Conservation (phyloP, 92 coral and sea anemone genomes). For the Bergia puertoricense region DNA sequence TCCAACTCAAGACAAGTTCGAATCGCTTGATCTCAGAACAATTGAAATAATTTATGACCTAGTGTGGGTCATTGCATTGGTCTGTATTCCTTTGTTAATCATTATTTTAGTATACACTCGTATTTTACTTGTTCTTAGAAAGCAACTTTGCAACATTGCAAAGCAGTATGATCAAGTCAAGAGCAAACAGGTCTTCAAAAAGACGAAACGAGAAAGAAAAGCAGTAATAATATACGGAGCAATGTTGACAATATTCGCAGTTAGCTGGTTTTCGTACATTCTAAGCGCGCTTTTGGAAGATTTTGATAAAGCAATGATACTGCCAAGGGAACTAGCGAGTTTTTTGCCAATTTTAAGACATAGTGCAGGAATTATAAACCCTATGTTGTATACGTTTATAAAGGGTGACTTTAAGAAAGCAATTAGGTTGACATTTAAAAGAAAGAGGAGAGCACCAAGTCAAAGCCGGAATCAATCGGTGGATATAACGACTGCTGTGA, state of each 20-base stretch:
- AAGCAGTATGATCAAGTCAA: conserved; percentile 1
- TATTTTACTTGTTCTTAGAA: conserved; percentile 12
- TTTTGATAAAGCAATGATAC: neutral
- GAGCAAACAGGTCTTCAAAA: neutral
- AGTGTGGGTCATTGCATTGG: conserved; percentile 20
- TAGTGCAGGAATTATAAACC: conserved; percentile 5
- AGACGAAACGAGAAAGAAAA: conserved; percentile 27
- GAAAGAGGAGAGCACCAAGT: neutral
- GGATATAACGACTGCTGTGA: neutral
- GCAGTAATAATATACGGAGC: conserved; percentile 24
- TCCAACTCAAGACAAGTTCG: neutral
- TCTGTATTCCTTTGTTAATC: neutral
- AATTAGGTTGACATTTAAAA: neutral
- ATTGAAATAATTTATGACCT: conserved; percentile 36
- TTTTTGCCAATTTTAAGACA: conserved; percentile 30
- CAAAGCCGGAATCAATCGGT: neutral
- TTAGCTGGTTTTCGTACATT: conserved; percentile 38
- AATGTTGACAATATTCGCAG: conserved; percentile 3
- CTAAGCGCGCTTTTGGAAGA: neutral
- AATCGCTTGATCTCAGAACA: neutral
- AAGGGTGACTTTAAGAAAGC: conserved; percentile 38
- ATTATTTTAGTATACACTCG: neutral
- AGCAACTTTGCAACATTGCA: conserved; percentile 24
- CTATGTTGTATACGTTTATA: conserved; percentile 9
- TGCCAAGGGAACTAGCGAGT: neutral